Evolutionary conservation across 2,888 invertebrate genomes (phyloP).

Genomic region (Gymnoscelis rufifasciata): DNA sequence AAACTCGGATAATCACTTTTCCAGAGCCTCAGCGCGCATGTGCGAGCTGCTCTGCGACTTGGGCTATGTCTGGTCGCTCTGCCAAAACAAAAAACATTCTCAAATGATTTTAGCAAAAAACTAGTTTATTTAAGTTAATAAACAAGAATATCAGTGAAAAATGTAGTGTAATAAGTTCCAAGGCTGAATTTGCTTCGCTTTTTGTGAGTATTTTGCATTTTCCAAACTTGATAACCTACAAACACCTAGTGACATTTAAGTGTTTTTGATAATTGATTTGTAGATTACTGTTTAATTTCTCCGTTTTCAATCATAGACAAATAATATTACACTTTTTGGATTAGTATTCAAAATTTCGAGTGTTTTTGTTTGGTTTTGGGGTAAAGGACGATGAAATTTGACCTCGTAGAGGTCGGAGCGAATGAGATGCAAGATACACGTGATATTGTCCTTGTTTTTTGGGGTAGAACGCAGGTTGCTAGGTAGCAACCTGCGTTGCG

Average conservation of each 20-base stretch:
- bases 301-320: neutral
- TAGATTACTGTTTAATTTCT: neutral
- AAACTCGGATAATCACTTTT: constrained; percentile 65
- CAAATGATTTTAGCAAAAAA: constrained; percentile 19
- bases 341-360: neutral
- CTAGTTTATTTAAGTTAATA: constrained; percentile 5
- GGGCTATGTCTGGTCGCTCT: constrained; percentile 40
- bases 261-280: constrained; percentile 3
- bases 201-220: constrained; percentile 20
- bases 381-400: constrained; percentile 13
- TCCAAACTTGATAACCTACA: constrained; percentile 21
- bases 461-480: neutral
- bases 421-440: constrained; percentile 21
- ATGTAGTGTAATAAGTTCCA: constrained; percentile 19
- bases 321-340: neutral
- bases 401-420: constrained; percentile 26
- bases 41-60: constrained; percentile 36
- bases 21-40: constrained; percentile 46
- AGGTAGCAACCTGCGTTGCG: too few relatives aligned
- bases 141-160: constrained; percentile 12
- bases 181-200: constrained; percentile 24
- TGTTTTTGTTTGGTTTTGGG: neutral
- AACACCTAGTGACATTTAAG: constrained; percentile 1
- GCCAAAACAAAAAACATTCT: constrained; percentile 49
- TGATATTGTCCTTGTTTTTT: constrained; percentile 19